phyloP scores from a whole-genome alignment of 1,140 invertebrate species.

The Papilio machaon region DNA sequence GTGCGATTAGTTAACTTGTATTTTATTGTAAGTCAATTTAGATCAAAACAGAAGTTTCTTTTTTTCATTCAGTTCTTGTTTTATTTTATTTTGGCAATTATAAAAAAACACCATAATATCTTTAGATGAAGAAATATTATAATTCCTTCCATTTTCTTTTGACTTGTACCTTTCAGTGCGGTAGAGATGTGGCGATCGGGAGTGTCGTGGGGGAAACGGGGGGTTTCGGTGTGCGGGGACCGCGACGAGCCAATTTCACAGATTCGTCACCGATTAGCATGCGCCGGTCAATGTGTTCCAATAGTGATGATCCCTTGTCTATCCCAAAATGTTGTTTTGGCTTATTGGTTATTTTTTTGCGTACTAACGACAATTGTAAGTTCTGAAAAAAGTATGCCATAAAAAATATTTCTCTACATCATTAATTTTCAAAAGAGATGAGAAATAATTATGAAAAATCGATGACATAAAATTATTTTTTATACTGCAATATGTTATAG shows the following conservation, averaged over 20 bases:
- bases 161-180: constrained; percentile 3
- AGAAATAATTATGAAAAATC: too few relatives aligned
- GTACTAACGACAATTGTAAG: neutral
- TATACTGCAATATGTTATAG: too few relatives aligned
- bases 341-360: neutral
- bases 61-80: neutral
- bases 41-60: neutral
- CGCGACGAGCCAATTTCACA: constrained; percentile 73
- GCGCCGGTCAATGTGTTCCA: constrained; percentile 52
- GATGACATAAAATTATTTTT: too few relatives aligned
- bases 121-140: neutral
- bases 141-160: neutral
- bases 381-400: too few relatives aligned
- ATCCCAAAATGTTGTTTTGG: constrained; percentile 43
- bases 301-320: constrained; percentile 26
- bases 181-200: constrained; percentile 17
- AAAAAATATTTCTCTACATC: too few relatives aligned
- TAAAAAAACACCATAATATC: neutral
- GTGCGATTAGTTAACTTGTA: too few relatives aligned
- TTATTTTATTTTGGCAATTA: neutral
- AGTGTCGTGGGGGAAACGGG: constrained; percentile 32
- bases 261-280: constrained; percentile 75
- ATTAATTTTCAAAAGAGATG: too few relatives aligned
- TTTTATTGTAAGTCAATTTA: too few relatives aligned
- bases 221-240: constrained; percentile 39